Base-by-base conservation (phyloP, 2,797 vertebrate species). In the Leucoraja ocellata region DNA sequence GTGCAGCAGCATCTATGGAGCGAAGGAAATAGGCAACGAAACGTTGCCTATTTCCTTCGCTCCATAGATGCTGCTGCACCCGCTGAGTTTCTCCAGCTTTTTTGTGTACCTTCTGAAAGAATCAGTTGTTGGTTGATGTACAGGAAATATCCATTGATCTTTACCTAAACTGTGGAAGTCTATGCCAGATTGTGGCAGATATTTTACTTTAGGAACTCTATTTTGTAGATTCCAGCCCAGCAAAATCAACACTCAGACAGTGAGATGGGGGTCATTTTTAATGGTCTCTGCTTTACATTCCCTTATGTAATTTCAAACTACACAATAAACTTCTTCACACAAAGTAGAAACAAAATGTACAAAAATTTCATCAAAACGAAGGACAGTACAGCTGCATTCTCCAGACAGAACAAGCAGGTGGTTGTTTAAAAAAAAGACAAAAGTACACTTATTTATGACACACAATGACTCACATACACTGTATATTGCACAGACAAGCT, bases 291-390 rank as follows among this genome's bases (percentile, higher is more conserved):
- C 71, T 92, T 92, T 92, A 76, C 90, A 92, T 92, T 92, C 90
- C 90, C 90, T 92, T 92, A 92, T 92, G 90, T 92, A 39, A 76
- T 92, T 92, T 92, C 39, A 92, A 92, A 92, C 90, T 54, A 92
- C 90, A 92, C 90, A 92, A 76, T 39, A 92, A 74, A 92, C 71
- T 46, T 92, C 76, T 92, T 91, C 88, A 92, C 90, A 92, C 39
- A 92, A 92, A 92, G 71, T 92, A 92, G 90, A 92, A 92, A 92
- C 71, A 92, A 92, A 92, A 92, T 25, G 90, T 92, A 92, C 90
- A 92, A 92, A 54, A 92, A 92, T 92, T 92, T 92, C 90, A 92
- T 92, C 90, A 92, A 92, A 92, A 92, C 13, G 71, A 76, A 92
- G 71, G 90, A 92, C 71, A 76, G 39, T 76, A 92, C 71, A 92